A percentile compares a stretch with the other conserved stretches of the same genome.
Evolutionary conservation across 2,113 vertebrate species (phyloP).

Genomic region (Tupaia chinensis): DNA sequence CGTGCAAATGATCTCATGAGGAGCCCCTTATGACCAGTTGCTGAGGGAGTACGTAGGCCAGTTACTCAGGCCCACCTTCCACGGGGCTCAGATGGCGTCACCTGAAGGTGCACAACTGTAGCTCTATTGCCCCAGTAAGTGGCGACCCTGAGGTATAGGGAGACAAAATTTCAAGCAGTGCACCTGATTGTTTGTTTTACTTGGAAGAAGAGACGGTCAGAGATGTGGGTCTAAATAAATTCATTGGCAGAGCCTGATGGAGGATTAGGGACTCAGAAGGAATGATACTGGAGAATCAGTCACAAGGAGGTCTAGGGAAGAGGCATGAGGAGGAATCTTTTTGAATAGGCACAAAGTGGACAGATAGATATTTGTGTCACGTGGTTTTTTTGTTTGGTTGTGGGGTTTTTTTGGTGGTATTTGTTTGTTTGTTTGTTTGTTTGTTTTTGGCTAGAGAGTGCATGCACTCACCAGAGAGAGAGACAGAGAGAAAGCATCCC

Average conservation of each 20-base stretch:
- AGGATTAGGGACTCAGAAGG: background rate
- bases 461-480: too few species aligned
- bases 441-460: too few species aligned
- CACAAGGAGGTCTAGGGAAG: background rate
- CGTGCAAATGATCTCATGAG: background rate
- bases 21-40: background rate
- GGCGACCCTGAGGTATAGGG: background rate
- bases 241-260: background rate
- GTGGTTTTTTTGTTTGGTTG: too few species aligned
- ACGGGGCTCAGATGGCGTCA: rapidly evolving
- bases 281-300: background rate
- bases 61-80: background rate
- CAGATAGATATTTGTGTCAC: too few species aligned
- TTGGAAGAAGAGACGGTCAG: background rate
- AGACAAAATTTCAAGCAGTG: background rate
- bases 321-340: background rate
- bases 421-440: too few species aligned
- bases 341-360: background rate
- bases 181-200: too few species aligned
- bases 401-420: too few species aligned
- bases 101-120: background rate
- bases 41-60: background rate
- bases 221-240: background rate
- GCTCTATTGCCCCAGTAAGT: background rate
- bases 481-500: too few species aligned